Evolutionary conservation across 2,113 vertebrate species (phyloP).

Genomic region (Blennius ocellaris): DNA sequence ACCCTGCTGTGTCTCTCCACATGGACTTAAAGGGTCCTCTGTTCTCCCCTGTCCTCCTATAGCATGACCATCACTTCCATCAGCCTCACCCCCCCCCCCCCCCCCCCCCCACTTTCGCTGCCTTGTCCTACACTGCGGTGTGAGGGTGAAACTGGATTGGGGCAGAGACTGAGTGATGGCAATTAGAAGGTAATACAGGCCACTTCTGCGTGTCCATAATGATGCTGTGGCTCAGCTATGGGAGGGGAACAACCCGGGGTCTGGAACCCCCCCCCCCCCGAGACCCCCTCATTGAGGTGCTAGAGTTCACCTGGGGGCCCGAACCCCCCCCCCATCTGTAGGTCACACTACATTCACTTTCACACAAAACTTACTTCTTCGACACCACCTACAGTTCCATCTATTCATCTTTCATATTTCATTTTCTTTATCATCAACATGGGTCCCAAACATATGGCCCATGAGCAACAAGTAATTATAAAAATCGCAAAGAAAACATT

Average conservation of each 20-base stretch:
- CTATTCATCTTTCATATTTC: background rate
- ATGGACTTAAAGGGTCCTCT: slow-evolving; percentile 78
- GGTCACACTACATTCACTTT: no score
- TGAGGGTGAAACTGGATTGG: slow-evolving; percentile 25
- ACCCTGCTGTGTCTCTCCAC: slow-evolving; percentile 74
- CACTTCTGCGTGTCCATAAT: slow-evolving; percentile 5
- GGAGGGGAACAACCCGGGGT: no score
- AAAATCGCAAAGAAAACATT: no score
- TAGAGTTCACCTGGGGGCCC: no score
- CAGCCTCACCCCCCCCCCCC: slow-evolving; percentile 38
- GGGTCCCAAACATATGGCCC: no score
- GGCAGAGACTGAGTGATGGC: slow-evolving; percentile 44
- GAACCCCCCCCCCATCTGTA: no score
- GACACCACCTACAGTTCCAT: no score
- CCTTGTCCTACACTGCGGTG: slow-evolving; percentile 41
- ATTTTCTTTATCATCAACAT: background rate
- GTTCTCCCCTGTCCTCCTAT: slow-evolving; percentile 69
- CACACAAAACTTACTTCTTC: no score
- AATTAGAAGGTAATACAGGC: slow-evolving; percentile 54
- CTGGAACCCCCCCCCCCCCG: no score
- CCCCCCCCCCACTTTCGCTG: slow-evolving; percentile 34
- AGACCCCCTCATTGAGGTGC: no score
- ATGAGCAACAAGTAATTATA: no score
- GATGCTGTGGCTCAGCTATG: background rate
- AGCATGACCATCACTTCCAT: slow-evolving; percentile 53